A percentile compares a stretch with the other conserved stretches of the same genome.
These are phyloP conservation scores for Apamea anceps DNA, from an alignment of 2,888 invertebrate genomes.

Conservation along the genomic window DNA sequence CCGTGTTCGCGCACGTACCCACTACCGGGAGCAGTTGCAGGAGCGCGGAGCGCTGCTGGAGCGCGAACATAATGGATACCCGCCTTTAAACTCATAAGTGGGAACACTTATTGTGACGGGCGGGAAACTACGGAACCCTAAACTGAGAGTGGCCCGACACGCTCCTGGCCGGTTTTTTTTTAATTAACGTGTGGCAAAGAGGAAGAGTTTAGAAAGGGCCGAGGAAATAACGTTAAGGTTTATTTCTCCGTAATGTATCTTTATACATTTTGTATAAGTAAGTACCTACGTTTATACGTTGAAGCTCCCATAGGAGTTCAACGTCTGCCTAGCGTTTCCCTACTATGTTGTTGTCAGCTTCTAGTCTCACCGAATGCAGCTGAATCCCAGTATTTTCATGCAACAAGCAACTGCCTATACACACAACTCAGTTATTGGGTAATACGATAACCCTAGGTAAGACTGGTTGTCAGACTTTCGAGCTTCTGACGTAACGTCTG, in stretches of 20 bases:
- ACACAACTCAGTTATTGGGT: too few relatives aligned
- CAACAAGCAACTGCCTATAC: background rate
- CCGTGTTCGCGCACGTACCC: too few relatives aligned
- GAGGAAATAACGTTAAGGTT: background rate
- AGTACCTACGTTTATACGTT: too few relatives aligned
- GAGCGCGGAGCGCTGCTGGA: too few relatives aligned
- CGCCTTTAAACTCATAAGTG: too few relatives aligned
- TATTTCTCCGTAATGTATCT: background rate
- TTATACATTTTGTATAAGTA: background rate
- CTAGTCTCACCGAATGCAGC: background rate
- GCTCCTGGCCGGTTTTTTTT: too few relatives aligned
- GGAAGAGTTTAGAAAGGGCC: slow-evolving; percentile 10
- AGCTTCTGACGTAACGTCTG: background rate
- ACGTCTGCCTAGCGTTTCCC: background rate
- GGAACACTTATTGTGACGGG: too few relatives aligned
- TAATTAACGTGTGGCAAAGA: slow-evolving; percentile 15
- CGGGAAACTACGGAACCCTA: too few relatives aligned
- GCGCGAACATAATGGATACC: too few relatives aligned
- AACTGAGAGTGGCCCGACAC: too few relatives aligned
- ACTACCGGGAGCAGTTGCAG: too few relatives aligned
- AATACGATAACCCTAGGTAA: too few relatives aligned
- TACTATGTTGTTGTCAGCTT: background rate
- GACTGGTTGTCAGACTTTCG: background rate
- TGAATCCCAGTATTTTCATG: background rate
- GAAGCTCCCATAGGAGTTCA: background rate